Base-by-base conservation (phyloP, 1,140 invertebrate species). In the Nomia melanderi region DNA sequence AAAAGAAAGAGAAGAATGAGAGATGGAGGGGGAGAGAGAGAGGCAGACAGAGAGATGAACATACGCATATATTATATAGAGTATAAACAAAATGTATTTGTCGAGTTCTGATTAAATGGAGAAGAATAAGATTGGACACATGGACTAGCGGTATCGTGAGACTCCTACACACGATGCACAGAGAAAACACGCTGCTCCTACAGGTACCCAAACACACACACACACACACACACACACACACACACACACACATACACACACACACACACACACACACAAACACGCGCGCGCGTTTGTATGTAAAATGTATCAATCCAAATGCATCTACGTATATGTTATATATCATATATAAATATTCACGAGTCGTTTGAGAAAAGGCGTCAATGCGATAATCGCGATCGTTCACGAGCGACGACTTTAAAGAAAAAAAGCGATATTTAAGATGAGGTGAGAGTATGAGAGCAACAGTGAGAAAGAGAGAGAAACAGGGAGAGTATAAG, bases 281-380 rank as follows among this genome's bases (percentile, higher is more conserved):
- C n/a, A n/a, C n/a, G n/a, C n/a, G n/a, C n/a, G n/a, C n/a, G n/a
- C n/a, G n/a, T 62, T 59, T 60, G 47, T 71, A 47, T 57, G 59
- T 70, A 74, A 77, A 23, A 33, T 73, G 76, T 77, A 77, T 73
- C 76, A 69, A 73, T 77, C 53, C 69, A 53, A 74, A 63, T 78
- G 39, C 65, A 75, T 71, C 63, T 82, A 65, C 54, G 73, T 69
- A 67, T 72, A 79, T 47, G 44, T 66, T 81, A 84, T 78, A 79
- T 83, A 74, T 85, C 54, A 84, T 82, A 81, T 64, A 76, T 85
- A 79, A 81, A 77, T 66, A 83, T 83, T 81, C 67, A 69, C 79
- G 70, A 79, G 74, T 79, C 73, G 65, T 76, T 39, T 6, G 54
- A 60, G 41, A 39, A 17, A 20, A n/a, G 36, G 25, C 31, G 72